Evolutionary conservation across 2,888 invertebrate species (phyloP).

Genomic region (Nysson spinosus): DNA sequence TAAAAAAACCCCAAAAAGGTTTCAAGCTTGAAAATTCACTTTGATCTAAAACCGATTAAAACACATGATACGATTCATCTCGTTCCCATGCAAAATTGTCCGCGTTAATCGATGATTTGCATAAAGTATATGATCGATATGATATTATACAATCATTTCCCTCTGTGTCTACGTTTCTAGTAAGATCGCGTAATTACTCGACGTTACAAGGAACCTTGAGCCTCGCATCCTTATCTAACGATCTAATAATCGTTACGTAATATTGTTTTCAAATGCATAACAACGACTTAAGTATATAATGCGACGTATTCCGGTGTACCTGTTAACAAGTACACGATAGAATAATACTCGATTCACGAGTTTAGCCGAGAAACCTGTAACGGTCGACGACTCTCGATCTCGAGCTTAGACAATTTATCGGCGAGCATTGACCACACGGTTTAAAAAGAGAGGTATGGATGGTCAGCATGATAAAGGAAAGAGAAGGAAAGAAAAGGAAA

Average conservation of each 20-base stretch:
- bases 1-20: too few species aligned
- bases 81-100: too few species aligned
- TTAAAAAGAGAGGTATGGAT: background rate
- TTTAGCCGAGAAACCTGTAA: conserved; percentile 12
- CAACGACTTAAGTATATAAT: conserved; percentile 1
- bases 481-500: conserved; percentile 1
- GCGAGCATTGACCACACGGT: conserved; percentile 10
- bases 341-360: conserved; percentile 9
- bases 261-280: conserved; percentile 30
- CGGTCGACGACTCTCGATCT: conserved; percentile 38
- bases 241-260: conserved; percentile 43
- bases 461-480: background rate
- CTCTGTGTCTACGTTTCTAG: background rate
- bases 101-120: too few species aligned
- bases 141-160: too few species aligned
- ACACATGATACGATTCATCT: too few species aligned
- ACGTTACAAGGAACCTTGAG: conserved; percentile 22
- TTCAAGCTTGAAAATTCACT: too few species aligned
- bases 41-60: too few species aligned
- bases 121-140: too few species aligned
- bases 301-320: background rate
- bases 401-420: background rate
- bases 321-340: conserved; percentile 1
- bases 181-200: background rate
- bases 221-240: conserved; percentile 43